Base-by-base conservation (phyloP, 1,140 invertebrate genomes). In the Globodera ellingtonae region DNA sequence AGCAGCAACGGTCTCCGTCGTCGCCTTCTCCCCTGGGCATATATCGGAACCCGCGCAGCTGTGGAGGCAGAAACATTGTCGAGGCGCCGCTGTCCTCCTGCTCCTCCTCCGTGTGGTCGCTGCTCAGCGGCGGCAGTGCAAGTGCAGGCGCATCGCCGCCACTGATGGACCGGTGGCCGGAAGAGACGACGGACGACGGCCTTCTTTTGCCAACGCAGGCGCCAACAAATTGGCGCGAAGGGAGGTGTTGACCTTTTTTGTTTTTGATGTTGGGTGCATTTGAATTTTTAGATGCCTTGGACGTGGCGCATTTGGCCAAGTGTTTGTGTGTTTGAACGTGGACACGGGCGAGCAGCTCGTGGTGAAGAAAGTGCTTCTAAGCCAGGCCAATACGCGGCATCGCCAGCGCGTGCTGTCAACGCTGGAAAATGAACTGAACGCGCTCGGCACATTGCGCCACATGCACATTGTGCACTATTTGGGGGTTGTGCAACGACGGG, bases 401-500 rank as follows among this genome's bases (percentile, higher is more conserved):
- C 59, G 62, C 47, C 85, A 84, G 47, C 52, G 83, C 24, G 73
- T 85, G 15, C 18, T 84, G 65, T 79, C 84, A 8, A 77, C 78
- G 46, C 67, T 84, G 65, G 83, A 84, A 65, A 84, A 84, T 62
- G 83, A 84, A 72, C 48, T 84, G 47, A 86, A 85, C 47, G n/a
- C 85, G 69, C 81, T 84, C 3, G 59, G 80, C 48, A 84, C 83
- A 66, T 46, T 84, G 6, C 50, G 72, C 0, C 83, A 84, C 47
- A 56, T 84, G 24, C 79, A 84, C 52, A 86, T 84, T 79, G 83
- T 84, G n/a, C 81, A 86, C 48, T 84, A 84, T 62, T 69, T 86
- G 73, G 83, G 83, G 47, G 62, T 86, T 10, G 48, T 56, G 44
- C 75, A 84, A 48, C 13, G 50, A n/a, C 21, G 65, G 15, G 83